Evolutionary conservation across 2,113 vertebrate genomes (phyloP).

Genomic region (Bos javanicus): DNA sequence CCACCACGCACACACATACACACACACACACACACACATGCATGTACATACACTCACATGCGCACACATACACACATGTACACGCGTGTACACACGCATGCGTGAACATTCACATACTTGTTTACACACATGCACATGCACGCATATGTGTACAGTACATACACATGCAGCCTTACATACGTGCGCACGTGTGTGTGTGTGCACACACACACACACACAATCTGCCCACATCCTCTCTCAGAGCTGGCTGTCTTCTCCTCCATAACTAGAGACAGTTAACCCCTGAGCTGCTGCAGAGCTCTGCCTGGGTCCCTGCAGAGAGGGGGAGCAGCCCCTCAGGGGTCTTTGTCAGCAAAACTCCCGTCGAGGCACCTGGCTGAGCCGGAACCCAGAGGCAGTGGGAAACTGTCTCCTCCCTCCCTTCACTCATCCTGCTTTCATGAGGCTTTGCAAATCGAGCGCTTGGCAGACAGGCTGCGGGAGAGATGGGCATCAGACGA

Average conservation of each 20-base stretch:
- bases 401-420: not conserved
- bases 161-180: fast-evolving
- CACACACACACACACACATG: not conserved
- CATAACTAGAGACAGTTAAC: not conserved
- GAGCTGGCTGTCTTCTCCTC: not conserved
- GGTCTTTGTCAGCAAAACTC: fast-evolving
- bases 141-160: too few species aligned
- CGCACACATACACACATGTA: too few species aligned
- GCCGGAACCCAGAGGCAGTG: not conserved
- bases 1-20: not conserved
- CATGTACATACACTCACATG: too few species aligned
- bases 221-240: not conserved
- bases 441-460: not conserved
- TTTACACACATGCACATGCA: fast-evolving
- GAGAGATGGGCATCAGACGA: fast-evolving
- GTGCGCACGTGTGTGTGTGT: fast-evolving
- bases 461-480: fast-evolving
- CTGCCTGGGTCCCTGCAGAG: not conserved
- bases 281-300: not conserved
- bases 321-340: too few species aligned
- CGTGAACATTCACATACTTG: too few species aligned
- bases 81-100: fast-evolving
- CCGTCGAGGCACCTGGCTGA: fast-evolving
- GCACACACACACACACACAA: fast-evolving
- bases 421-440: fast-evolving